Base-by-base conservation (phyloP, 2,797 vertebrate genomes). In the Adelosebastes latens region DNA sequence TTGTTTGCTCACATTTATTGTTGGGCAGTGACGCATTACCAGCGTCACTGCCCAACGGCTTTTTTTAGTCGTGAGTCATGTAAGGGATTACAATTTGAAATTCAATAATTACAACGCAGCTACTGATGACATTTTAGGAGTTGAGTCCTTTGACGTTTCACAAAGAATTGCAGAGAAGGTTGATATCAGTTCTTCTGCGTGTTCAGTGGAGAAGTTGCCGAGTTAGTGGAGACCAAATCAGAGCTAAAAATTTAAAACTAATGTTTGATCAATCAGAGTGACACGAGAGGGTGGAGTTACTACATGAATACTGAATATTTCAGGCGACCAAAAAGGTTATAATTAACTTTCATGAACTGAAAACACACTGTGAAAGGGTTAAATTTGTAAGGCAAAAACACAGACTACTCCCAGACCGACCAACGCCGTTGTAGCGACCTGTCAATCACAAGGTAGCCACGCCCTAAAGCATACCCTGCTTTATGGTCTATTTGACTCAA, bases 351-450 rank as follows among this genome's bases (percentile, higher is more conserved):
- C 36, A 34, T 39, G 36, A 39, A 39, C 12, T 39, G 36, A 39
- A 39, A 39, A 39, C 36, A 39, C 36, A 1, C 12, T 39, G 36
- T 39, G 36, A 39, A 39, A 39, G 36, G 36, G 36, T 34, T 34
- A 34, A 34, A 34, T 10, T 39, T 39, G 12, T 0, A 39, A 39
- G 36, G 13, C 36, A 2, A 39, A 39, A 39, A 39, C 13, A 39
- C 5, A 5, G 31, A 29, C 1, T 1, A 39, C 36, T 0, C 36
- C 36, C 12, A 39, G 36, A 39, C 36, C 1, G 11, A 0, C 0
- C 5, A 42, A 42, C 0, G 5, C 13, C 2, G 39, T 42, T 0
- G 14, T 42, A 39, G 36, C 1, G 13, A 39, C 36, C 36, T 39
- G 36, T 39, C 36, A 2, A 39, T 39, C 13, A 6, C 36, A 39